These are phyloP conservation scores for Reticulitermes lucifugus DNA, from an alignment of 2,888 invertebrate genomes.

Conservation along the genomic window DNA sequence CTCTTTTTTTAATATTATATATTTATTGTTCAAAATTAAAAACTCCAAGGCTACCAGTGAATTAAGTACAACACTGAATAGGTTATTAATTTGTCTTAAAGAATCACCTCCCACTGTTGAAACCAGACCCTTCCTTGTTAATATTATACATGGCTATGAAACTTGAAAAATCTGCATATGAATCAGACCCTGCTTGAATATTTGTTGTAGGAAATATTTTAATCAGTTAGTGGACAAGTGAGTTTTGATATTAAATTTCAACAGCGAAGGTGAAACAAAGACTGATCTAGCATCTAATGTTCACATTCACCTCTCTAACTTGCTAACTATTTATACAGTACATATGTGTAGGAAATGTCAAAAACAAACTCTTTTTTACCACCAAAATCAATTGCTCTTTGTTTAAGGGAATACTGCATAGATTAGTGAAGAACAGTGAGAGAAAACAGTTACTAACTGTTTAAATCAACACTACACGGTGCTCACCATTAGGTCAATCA, in stretches of 20 bases:
- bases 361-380: slow-evolving; percentile 27
- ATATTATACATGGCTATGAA: slow-evolving; percentile 7
- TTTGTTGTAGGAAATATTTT: slow-evolving; percentile 6
- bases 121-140: not conserved
- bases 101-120: slow-evolving; percentile 40
- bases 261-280: slow-evolving; percentile 42
- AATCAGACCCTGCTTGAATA: slow-evolving; percentile 35
- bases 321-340: slow-evolving; percentile 43
- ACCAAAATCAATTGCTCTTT: slow-evolving; percentile 30
- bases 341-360: slow-evolving; percentile 39
- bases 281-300: slow-evolving; percentile 42
- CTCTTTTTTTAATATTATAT: slow-evolving; percentile 38
- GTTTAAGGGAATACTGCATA: slow-evolving; percentile 19
- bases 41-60: slow-evolving; percentile 49
- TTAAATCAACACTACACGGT: not conserved
- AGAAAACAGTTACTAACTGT: not conserved
- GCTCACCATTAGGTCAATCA: not conserved
- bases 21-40: slow-evolving; percentile 46
- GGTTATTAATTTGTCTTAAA: slow-evolving; percentile 30
- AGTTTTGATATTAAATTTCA: slow-evolving; percentile 5
- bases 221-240: slow-evolving; percentile 5
- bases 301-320: slow-evolving; percentile 42
- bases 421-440: not conserved
- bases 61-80: slow-evolving; percentile 46
- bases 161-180: slow-evolving; percentile 3